Base-by-base conservation (phyloP, 1,140 invertebrate species). In the Aplysia californica region DNA sequence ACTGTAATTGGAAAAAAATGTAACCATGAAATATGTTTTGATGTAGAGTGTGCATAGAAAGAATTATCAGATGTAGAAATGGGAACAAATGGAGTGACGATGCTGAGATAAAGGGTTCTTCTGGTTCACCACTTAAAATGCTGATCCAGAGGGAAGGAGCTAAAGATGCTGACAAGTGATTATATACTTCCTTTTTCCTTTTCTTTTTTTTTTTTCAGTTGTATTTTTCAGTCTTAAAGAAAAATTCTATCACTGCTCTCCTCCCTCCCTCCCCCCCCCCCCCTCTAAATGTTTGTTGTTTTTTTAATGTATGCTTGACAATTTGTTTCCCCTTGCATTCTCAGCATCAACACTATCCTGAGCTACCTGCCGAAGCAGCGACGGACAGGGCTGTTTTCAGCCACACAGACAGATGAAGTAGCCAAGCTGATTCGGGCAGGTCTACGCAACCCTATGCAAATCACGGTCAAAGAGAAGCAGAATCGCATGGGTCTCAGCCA, bases 331-430 rank as follows among this genome's bases (percentile, higher is more conserved):
- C 58, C 10, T 61, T 23, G 26, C 10, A 26, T 59, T 84, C 84
- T 58, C 77, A 92, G 94, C n/a, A 90, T 99, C 0, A 96, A 96
- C 80, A 95, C 94, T 55, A 98, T 99, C 83, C 91, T 99, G 0
- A 93, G 93, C 83, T 96, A 95, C 89, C 89, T 99, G 59, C 98
- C 98, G 0, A 94, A 97, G 71, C 96, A 98, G 85, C 90, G 98
- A 80, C 91, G 97, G 84, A 99, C 98, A 0, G 97, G 97, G 0
- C 91, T 99, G 26, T 99, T 99, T 91, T 99, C 98, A 35, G 98
- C 98, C 5, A 99, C 98, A 23, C 98, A 99, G 90, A 99, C 97
- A 0, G 96, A 96, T 87, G 95, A 99, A 91, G 91, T 99, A 0
- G 93, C 96, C 79, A 94, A 96, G 79, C 90, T 99, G 23, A 95